Evolutionary conservation across 2,113 vertebrate genomes (phyloP).

Genomic region (Dascyllus trimaculatus): DNA sequence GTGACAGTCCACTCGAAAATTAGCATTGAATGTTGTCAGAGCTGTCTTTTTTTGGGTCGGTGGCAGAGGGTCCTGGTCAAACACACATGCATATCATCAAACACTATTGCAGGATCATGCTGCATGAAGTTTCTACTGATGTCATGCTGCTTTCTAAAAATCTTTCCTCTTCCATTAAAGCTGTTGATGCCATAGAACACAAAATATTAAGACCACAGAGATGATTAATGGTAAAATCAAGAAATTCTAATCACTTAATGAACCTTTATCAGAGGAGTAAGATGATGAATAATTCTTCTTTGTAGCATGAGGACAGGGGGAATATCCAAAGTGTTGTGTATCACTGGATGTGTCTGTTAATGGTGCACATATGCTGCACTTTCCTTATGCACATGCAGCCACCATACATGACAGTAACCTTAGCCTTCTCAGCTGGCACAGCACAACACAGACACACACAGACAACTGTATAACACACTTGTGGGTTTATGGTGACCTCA

Average conservation of each 20-base stretch:
- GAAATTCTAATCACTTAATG: background rate
- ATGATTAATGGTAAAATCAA: too few relatives aligned
- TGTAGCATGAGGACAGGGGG: too few relatives aligned
- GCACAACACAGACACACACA: slow-evolving; percentile 43
- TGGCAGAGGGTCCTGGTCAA: background rate
- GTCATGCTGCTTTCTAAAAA: too few relatives aligned
- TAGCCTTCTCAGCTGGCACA: slow-evolving; percentile 75
- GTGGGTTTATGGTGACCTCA: slow-evolving; percentile 33
- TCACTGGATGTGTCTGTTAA: slow-evolving; percentile 6
- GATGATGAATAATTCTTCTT: background rate
- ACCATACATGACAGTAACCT: slow-evolving; percentile 73
- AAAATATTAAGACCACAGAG: background rate
- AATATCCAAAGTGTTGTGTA: background rate
- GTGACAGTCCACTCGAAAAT: too few relatives aligned
- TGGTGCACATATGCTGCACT: background rate
- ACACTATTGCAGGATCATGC: background rate
- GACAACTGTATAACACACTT: slow-evolving; percentile 31
- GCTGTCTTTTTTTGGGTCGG: too few relatives aligned
- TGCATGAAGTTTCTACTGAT: too few relatives aligned
- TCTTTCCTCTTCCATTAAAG: too few relatives aligned
- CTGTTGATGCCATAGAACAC: background rate
- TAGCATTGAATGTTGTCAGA: too few relatives aligned
- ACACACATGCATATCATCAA: background rate
- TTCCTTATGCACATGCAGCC: slow-evolving; percentile 65
- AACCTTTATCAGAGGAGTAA: background rate